A percentile compares a stretch with the other conserved stretches of the same genome.
Evolutionary conservation across 1,140 invertebrate genomes (phyloP).

Genomic region (Saxidomus purpurata): DNA sequence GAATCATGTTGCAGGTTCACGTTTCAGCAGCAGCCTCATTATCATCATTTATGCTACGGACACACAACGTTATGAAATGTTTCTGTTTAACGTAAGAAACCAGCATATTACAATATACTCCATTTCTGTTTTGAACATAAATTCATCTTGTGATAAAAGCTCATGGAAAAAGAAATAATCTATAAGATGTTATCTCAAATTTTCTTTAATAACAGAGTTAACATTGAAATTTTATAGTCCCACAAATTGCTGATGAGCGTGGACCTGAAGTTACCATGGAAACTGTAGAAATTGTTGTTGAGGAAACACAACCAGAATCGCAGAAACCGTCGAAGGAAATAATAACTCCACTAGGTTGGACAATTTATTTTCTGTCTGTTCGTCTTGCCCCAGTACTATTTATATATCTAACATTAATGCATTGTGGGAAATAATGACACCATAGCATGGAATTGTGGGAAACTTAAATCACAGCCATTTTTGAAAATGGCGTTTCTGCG

Average conservation of each 20-base stretch:
- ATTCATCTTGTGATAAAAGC: no score
- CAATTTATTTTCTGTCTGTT: slow-evolving; percentile 36
- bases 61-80: slow-evolving; percentile 23
- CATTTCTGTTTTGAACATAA: no score
- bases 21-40: slow-evolving; percentile 43
- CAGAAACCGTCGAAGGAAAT: slow-evolving; percentile 73
- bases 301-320: slow-evolving; percentile 63
- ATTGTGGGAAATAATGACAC: slow-evolving; percentile 43
- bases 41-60: background rate
- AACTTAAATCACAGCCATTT: slow-evolving; percentile 37
- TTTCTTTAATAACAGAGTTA: background rate
- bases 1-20: slow-evolving; percentile 39
- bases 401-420: slow-evolving; percentile 15
- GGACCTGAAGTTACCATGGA: slow-evolving; percentile 72
- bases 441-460: slow-evolving; percentile 59
- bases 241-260: slow-evolving; percentile 77
- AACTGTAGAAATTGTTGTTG: slow-evolving; percentile 68
- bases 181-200: background rate
- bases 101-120: no score
- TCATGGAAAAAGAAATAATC: no score
- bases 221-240: slow-evolving; percentile 72
- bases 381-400: slow-evolving; percentile 26
- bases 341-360: slow-evolving; percentile 79
- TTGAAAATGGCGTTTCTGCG: slow-evolving; percentile 48
- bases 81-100: no score